Evolutionary conservation across 2,797 vertebrate genomes (phyloP).

Genomic region (Fistularia commersonii): DNA sequence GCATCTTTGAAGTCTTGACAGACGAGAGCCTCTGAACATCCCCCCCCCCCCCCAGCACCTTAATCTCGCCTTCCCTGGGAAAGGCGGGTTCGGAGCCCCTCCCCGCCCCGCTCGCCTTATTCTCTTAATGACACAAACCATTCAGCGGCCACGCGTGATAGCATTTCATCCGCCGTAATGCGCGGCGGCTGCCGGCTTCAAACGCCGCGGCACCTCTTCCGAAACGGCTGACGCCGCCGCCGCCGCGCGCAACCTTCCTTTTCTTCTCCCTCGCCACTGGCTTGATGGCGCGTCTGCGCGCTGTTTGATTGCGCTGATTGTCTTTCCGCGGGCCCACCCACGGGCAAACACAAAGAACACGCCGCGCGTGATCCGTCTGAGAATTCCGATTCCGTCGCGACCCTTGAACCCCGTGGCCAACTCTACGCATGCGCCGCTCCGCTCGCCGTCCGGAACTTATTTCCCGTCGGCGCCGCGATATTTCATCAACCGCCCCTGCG

Average conservation of each 20-base stretch:
- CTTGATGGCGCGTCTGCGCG: slow-evolving; percentile 59
- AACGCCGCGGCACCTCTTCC: slow-evolving; percentile 48
- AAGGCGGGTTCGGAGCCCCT: slow-evolving; percentile 60
- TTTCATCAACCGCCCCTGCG: no score
- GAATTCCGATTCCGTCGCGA: slow-evolving; percentile 70
- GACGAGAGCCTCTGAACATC: slow-evolving; percentile 78
- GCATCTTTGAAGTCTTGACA: slow-evolving; percentile 82
- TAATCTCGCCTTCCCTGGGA: slow-evolving; percentile 78
- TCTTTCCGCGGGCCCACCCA: slow-evolving; percentile 67
- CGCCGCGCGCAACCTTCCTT: slow-evolving; percentile 45
- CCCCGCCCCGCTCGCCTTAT: slow-evolving; percentile 72
- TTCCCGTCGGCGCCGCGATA: no score
- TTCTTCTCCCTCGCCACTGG: slow-evolving; percentile 52
- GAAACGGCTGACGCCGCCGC: slow-evolving; percentile 52
- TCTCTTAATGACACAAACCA: slow-evolving; percentile 82
- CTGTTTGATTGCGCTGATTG: slow-evolving; percentile 78
- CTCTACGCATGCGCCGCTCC: no score
- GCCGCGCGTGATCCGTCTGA: slow-evolving; percentile 68
- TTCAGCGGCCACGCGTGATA: slow-evolving; percentile 75
- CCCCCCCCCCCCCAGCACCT: no score
- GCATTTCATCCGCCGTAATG: slow-evolving; percentile 79
- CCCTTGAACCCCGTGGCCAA: slow-evolving; percentile 52
- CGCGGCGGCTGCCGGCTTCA: slow-evolving; percentile 73
- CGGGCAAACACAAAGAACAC: slow-evolving; percentile 73
- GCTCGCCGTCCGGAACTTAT: no score